A percentile compares a stretch with the other conserved stretches of the same genome.
Conservation (phyloP, 2,888 invertebrate genomes). For the Brachyopa scutellaris region DNA sequence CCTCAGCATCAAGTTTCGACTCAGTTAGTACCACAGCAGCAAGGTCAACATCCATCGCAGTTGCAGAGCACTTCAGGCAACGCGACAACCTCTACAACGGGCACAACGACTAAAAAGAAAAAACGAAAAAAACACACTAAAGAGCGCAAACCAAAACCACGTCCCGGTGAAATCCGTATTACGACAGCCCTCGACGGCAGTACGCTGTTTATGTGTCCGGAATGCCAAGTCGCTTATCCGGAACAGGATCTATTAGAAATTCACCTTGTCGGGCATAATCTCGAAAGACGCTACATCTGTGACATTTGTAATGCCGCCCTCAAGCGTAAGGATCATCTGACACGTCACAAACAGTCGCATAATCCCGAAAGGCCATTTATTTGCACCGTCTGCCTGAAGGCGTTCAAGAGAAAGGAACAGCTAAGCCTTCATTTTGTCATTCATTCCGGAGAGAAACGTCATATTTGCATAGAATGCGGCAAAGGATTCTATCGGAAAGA, state of each 20-base stretch:
- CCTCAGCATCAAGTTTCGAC: conserved; percentile 78
- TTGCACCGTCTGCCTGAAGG: conserved; percentile 92
- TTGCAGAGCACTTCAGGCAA: conserved; percentile 68
- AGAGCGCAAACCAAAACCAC: conserved; percentile 90
- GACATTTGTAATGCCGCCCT: conserved; percentile 94
- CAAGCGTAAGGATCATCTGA: conserved; percentile 93
- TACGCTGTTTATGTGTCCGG: conserved; percentile 92
- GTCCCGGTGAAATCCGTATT: conserved; percentile 91
- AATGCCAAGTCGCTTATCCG: conserved; percentile 94
- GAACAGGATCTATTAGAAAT: conserved; percentile 92
- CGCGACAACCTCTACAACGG: conserved; percentile 73
- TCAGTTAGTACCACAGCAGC: conserved; percentile 64
- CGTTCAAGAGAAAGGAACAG: conserved; percentile 94
- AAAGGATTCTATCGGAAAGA: conserved; percentile 94
- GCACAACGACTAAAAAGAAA: conserved; percentile 86
- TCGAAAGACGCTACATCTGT: conserved; percentile 92
- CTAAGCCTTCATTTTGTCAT: conserved; percentile 94
- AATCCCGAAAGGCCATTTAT: conserved; percentile 94
- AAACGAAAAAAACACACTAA: conserved; percentile 88
- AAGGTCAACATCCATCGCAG: conserved; percentile 75
- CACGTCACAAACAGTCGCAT: conserved; percentile 93
- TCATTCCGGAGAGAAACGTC: conserved; percentile 92
- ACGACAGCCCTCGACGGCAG: conserved; percentile 92
- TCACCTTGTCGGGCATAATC: conserved; percentile 91
- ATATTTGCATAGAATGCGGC: conserved; percentile 92